Base-by-base conservation (phyloP, 2,113 vertebrate genomes). In the Neodontobutis hainanensis region DNA sequence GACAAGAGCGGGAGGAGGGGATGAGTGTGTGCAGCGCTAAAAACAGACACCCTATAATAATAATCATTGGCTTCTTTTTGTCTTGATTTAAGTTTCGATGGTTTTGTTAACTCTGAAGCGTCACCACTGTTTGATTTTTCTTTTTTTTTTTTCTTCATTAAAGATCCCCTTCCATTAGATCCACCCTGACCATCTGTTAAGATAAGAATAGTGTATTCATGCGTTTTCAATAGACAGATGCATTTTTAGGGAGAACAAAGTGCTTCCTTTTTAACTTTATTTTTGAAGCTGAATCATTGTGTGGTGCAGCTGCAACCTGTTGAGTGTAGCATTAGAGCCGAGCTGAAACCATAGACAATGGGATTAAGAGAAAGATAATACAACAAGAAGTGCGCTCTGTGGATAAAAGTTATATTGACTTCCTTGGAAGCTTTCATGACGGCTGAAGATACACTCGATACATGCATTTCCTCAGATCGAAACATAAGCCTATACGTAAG, bases 1-100 rank as follows among this genome's bases (percentile, higher is more conserved):
- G 72, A 67, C 80, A 74, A 51, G 63, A 70, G 49, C 14, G 42
- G 64, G 59, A 77, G 68, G 66, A 65, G 67, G 56, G 19, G 63
- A 0, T 0, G 42, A 0, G 46, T 57, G 57, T 53, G 53, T 5
- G 0, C 46, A 14, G 12, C 47, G 35, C 8, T 16, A 68, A 59
- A 61, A 45, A 53, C 47, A 65, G 32, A 75, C 36, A 19, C 49
- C 51, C n/a, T 6, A 68, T 40, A 73, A 73, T 55, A 56, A 60
- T 40, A 45, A 12, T 15, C 65, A 59, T 46, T 63, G 61, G 60
- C 61, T 49, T 55, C 76, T 45, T 78, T 72, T 48, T n/a, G 5
- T 59, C 49, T 35, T 6, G 4, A 38, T 43, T 27, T 35, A 0
- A 45, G 35, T 70, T 63, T 72, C 49, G 45, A 56, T n/a, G 5